These are phyloP conservation scores for Smutsia gigantea DNA, from an alignment of 2,797 vertebrate species.

Conservation along the genomic window DNA sequence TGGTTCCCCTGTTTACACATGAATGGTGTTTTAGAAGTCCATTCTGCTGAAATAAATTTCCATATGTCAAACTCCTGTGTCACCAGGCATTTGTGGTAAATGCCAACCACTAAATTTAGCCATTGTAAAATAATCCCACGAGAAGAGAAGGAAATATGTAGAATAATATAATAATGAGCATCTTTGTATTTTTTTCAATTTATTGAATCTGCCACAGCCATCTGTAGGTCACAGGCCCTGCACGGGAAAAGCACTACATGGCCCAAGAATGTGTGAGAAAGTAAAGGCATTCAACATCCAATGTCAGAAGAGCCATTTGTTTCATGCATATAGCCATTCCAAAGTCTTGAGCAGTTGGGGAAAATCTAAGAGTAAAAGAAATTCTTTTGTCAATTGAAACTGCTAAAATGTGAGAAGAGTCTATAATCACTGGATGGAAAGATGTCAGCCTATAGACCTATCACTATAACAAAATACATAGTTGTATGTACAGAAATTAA, in stretches of 20 bases:
- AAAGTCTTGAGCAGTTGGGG: constrained; percentile 24
- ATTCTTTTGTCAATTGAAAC: constrained; percentile 74
- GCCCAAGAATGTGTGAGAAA: constrained; percentile 80
- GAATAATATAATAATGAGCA: constrained; percentile 68
- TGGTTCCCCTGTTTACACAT: not conserved
- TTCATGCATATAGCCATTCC: constrained; percentile 27
- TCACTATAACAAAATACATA: not conserved
- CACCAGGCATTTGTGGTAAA: not conserved
- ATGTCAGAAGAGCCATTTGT: constrained; percentile 68
- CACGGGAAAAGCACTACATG: constrained; percentile 44
- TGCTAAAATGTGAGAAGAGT: not conserved
- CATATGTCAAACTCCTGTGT: not conserved
- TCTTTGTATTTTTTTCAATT: constrained; percentile 71
- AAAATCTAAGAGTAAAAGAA: constrained; percentile 41
- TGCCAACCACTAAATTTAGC: constrained; percentile 31
- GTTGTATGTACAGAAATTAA: not conserved
- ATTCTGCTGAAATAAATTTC: not conserved
- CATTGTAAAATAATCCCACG: not conserved
- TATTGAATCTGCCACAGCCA: constrained; percentile 57
- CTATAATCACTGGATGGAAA: not conserved
- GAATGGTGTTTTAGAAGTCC: not conserved
- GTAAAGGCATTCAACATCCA: constrained; percentile 51
- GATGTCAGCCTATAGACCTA: not conserved
- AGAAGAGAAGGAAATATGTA: constrained; percentile 48
- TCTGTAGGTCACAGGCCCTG: constrained; percentile 70